A percentile compares a stretch with the other conserved stretches of the same genome.
These are phyloP conservation scores for Mormyrops boulengeri DNA, from an alignment of 2,797 vertebrate species.

Conservation along the genomic window DNA sequence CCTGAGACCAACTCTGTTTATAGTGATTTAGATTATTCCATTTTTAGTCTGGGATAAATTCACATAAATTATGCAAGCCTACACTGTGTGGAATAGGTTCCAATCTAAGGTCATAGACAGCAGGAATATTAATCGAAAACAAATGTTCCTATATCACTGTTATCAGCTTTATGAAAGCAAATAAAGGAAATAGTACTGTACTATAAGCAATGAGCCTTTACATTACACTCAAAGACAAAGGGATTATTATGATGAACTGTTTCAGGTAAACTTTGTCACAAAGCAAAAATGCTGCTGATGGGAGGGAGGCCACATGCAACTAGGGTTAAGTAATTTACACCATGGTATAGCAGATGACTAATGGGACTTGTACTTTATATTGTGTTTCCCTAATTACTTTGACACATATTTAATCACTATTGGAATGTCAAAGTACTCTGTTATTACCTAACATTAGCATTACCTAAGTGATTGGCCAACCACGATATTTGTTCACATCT, in stretches of 20 bases:
- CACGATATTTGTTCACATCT: neutral
- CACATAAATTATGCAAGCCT: neutral
- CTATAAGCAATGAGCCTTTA: neutral
- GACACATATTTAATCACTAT: neutral
- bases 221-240: neutral
- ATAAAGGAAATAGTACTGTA: constrained; percentile 6
- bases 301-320: neutral
- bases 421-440: neutral
- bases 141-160: neutral
- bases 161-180: neutral
- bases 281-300: neutral
- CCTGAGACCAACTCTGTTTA: neutral
- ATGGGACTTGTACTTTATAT: neutral
- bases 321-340: neutral
- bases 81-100: neutral
- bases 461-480: neutral
- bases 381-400: neutral
- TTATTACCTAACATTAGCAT: neutral
- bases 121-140: neutral
- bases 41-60: neutral
- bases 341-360: neutral
- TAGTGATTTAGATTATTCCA: neutral
- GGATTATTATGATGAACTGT: neutral
- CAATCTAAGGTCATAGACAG: neutral
- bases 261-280: neutral